These are phyloP conservation scores for Takifugu bimaculatus DNA, from an alignment of 2,113 vertebrate species.

Conservation along the genomic window DNA sequence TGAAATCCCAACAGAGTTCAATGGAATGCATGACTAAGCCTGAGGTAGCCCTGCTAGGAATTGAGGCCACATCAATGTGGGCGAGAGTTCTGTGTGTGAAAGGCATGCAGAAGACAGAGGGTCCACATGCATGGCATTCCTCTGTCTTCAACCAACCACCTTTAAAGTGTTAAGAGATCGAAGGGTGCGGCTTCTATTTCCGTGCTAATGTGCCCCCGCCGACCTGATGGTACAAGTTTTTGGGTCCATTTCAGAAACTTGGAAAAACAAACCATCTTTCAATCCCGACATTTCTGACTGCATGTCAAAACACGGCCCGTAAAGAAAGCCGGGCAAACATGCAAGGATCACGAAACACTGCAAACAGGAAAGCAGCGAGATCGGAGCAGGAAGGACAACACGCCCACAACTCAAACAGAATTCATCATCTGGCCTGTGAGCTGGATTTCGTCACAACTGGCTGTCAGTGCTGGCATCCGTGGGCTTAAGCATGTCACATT, in stretches of 20 bases:
- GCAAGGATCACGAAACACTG: constrained; percentile 6
- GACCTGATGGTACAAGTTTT: constrained; percentile 2
- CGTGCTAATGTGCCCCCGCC: constrained; percentile 2
- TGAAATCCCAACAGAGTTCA: background rate
- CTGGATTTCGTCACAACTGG: constrained; percentile 49
- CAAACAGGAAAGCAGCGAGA: constrained; percentile 9
- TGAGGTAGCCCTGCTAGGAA: constrained; percentile 8
- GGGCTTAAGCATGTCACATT: constrained; percentile 48
- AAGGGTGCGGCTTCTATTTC: background rate
- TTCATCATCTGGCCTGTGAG: constrained; percentile 35
- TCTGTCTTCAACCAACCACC: constrained; percentile 6
- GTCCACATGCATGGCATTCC: constrained; percentile 1
- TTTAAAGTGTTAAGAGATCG: background rate
- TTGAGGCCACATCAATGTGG: background rate
- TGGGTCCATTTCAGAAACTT: constrained; percentile 21
- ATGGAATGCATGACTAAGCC: constrained; percentile 32
- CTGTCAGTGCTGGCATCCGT: constrained; percentile 45
- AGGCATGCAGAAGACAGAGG: background rate
- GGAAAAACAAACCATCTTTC: constrained; percentile 27
- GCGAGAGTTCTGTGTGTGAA: constrained; percentile 9
- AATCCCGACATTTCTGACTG: constrained; percentile 22
- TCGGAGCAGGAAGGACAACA: constrained; percentile 15
- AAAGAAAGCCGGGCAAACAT: background rate
- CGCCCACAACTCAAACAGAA: constrained; percentile 26
- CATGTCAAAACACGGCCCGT: constrained; percentile 8